These are phyloP conservation scores for Zaprionus gabonicus DNA, from an alignment of 1,140 invertebrate genomes.

Conservation along the genomic window DNA sequence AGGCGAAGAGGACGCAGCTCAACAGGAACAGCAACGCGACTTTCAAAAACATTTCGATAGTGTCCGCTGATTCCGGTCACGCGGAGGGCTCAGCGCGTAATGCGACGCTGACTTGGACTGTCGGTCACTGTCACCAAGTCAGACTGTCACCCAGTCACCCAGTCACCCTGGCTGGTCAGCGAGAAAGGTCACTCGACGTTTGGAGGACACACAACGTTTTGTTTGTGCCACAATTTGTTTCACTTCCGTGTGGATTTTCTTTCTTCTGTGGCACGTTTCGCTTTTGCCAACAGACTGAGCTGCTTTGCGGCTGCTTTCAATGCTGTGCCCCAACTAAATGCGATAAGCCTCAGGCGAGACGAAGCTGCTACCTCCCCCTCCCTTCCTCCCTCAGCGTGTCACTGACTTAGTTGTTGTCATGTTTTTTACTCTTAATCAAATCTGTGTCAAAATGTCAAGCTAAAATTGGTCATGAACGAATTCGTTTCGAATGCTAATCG, in stretches of 20 bases:
- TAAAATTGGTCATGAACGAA: slow-evolving; percentile 71
- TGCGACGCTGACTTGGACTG: slow-evolving; percentile 11
- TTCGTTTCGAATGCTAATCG: slow-evolving; percentile 27
- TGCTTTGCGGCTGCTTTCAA: slow-evolving; percentile 26
- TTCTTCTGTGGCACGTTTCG: slow-evolving; percentile 13
- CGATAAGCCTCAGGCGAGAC: slow-evolving; percentile 32
- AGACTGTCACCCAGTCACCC: slow-evolving; percentile 13
- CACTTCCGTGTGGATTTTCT: slow-evolving; percentile 47
- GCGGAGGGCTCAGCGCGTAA: slow-evolving; percentile 19
- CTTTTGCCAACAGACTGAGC: slow-evolving; percentile 43
- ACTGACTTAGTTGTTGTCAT: slow-evolving; percentile 5
- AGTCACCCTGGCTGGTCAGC: neutral
- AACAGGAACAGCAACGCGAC: slow-evolving; percentile 19
- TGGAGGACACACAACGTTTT: slow-evolving; percentile 6
- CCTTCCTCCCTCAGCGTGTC: neutral
- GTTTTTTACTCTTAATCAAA: slow-evolving; percentile 46
- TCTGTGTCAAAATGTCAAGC: slow-evolving; percentile 70
- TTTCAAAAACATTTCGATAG: slow-evolving; percentile 26
- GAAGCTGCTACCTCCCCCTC: neutral
- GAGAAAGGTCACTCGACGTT: slow-evolving; percentile 17
- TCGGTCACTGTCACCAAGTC: slow-evolving; percentile 2
- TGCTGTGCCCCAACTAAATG: slow-evolving; percentile 63
- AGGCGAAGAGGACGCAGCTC: neutral
- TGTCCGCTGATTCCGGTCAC: neutral
- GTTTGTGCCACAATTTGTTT: slow-evolving; percentile 23